A percentile compares a stretch with the other conserved stretches of the same genome.
Evolutionary conservation across 2,888 invertebrate genomes (phyloP).

Genomic region (Anoplius nigerrimus): DNA sequence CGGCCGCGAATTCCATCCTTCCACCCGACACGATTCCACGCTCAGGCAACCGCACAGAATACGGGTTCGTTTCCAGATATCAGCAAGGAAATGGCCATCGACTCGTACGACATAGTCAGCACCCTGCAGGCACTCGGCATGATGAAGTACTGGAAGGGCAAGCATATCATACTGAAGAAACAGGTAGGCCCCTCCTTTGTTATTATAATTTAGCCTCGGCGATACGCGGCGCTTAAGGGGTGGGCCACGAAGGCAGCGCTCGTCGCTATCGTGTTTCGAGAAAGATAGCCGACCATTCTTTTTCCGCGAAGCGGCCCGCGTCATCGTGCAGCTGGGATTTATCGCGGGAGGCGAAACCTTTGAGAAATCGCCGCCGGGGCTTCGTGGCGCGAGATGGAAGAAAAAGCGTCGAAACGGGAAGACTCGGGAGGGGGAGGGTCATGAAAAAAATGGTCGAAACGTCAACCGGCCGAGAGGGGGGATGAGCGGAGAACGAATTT

Average conservation of each 20-base stretch:
- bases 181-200: conserved; percentile 79
- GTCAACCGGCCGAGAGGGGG: no score
- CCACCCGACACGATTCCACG: neutral
- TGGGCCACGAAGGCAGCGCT: no score
- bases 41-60: no score
- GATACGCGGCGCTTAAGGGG: neutral
- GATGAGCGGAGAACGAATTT: no score
- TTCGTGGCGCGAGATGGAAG: neutral
- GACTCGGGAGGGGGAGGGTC: neutral
- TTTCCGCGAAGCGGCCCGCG: conserved; percentile 1
- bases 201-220: conserved; percentile 19
- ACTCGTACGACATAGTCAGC: conserved; percentile 97
- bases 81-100: conserved; percentile 94
- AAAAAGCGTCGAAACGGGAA: neutral
- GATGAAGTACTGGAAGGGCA: conserved; percentile 99
- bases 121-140: conserved; percentile 97
- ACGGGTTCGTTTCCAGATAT: conserved; percentile 77
- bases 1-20: conserved; percentile 13
- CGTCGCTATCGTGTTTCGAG: neutral
- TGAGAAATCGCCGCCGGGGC: conserved; percentile 6
- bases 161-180: conserved; percentile 96
- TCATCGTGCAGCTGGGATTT: conserved; percentile 2
- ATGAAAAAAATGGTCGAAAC: neutral
- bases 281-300: neutral
- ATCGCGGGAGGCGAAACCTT: neutral